Evolutionary conservation across 2,113 vertebrate species (phyloP).

Genomic region (Periophthalmus modestus): DNA sequence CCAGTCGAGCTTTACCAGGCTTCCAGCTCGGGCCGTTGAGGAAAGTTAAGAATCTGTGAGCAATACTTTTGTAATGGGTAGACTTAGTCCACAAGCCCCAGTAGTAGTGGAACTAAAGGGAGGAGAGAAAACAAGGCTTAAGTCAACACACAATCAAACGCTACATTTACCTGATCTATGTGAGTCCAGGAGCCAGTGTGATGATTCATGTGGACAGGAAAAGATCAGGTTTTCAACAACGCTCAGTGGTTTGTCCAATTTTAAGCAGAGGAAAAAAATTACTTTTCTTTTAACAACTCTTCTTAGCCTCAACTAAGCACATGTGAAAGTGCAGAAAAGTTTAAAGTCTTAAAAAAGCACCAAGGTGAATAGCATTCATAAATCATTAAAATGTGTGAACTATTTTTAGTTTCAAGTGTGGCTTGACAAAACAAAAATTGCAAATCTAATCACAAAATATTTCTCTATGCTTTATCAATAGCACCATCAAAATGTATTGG

Average conservation of each 20-base stretch:
- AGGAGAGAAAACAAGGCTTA: slow-evolving; percentile 27
- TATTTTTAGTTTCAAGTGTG: not conserved
- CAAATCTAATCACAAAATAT: no score
- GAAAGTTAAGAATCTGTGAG: slow-evolving; percentile 85
- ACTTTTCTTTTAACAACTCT: slow-evolving; percentile 56
- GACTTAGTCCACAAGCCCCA: slow-evolving; percentile 81
- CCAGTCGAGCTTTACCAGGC: slow-evolving; percentile 88
- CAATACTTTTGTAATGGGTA: slow-evolving; percentile 76
- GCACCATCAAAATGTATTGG: no score
- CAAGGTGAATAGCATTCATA: no score
- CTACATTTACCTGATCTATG: slow-evolving; percentile 25
- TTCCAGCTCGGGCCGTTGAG: slow-evolving; percentile 91
- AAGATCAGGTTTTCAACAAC: slow-evolving; percentile 43
- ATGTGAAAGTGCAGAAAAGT: not conserved
- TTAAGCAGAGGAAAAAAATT: slow-evolving; percentile 57
- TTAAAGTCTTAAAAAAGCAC: no score
- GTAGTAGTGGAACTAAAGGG: slow-evolving; percentile 82
- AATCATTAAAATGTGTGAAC: no score
- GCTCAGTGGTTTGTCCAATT: slow-evolving; percentile 21
- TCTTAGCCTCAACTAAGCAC: slow-evolving; percentile 53
- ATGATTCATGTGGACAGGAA: slow-evolving; percentile 35
- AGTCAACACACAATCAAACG: slow-evolving; percentile 26
- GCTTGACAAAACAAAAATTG: not conserved
- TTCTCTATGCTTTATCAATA: no score
- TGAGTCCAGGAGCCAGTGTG: slow-evolving; percentile 10